phyloP scores from a whole-genome alignment of 2,888 invertebrate species.

The Tetramorium bicarinatum region DNA sequence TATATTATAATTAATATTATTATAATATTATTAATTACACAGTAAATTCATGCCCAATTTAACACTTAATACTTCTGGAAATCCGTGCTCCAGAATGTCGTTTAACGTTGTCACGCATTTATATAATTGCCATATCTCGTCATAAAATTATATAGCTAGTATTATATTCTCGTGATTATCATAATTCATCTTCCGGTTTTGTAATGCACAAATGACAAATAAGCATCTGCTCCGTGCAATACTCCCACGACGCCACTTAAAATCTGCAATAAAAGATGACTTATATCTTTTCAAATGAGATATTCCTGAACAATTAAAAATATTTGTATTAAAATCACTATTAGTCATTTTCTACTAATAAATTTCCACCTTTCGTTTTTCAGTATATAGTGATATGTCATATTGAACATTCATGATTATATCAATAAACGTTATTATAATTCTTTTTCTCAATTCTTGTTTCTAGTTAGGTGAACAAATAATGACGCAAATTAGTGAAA shows the following conservation, averaged over 20 bases:
- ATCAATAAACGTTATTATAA: constrained; percentile 1
- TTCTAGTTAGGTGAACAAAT: background rate
- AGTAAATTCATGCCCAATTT: background rate
- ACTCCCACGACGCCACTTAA: constrained; percentile 92
- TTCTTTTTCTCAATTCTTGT: background rate
- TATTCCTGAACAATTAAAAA: background rate
- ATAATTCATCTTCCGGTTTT: constrained; percentile 88
- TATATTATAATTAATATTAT: constrained; percentile 4
- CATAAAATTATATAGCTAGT: constrained; percentile 9
- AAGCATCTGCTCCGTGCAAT: constrained; percentile 93
- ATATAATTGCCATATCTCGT: constrained; percentile 11
- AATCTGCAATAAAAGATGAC: constrained; percentile 88
- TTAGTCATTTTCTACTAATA: background rate
- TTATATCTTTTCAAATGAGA: background rate
- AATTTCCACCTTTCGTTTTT: background rate
- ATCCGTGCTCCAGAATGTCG: background rate
- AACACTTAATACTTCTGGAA: background rate
- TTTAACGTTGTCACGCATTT: background rate
- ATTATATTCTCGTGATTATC: background rate
- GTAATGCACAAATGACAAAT: constrained; percentile 91
- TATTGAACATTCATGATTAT: background rate
- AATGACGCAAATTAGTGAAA: constrained; percentile 29
- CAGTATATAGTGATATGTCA: too few relatives aligned
- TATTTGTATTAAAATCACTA: background rate
- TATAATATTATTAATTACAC: background rate